Conservation (phyloP, 2,888 invertebrate genomes). For the Epirrhoe alternata region DNA sequence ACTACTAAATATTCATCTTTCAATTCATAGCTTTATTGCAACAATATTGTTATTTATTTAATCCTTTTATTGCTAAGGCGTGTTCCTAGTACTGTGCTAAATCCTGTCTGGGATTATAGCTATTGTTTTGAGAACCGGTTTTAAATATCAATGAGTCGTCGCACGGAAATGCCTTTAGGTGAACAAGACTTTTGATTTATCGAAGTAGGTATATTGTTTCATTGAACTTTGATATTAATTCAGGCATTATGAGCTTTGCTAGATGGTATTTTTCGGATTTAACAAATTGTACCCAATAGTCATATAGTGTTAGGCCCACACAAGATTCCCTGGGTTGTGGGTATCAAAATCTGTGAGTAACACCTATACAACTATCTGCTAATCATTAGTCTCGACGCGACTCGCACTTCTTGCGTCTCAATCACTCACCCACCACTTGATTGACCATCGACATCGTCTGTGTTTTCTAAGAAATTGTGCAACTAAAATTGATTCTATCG, state of each 20-base stretch:
- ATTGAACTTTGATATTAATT: neutral
- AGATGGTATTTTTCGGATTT: too few relatives aligned
- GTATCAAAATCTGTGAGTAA: too few relatives aligned
- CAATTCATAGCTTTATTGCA: neutral
- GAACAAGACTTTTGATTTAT: conserved; percentile 18
- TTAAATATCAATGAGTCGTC: conserved; percentile 19
- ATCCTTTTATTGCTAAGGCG: conserved; percentile 10
- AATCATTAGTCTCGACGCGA: too few relatives aligned
- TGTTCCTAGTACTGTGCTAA: conserved; percentile 17
- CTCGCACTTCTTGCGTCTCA: too few relatives aligned
- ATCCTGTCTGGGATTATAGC: conserved; percentile 18
- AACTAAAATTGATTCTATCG: too few relatives aligned
- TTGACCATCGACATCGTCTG: too few relatives aligned
- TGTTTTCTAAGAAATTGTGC: too few relatives aligned
- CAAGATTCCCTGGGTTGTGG: too few relatives aligned
- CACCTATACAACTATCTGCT: too few relatives aligned
- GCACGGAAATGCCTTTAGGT: conserved; percentile 23
- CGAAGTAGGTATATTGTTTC: neutral
- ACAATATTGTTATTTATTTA: neutral
- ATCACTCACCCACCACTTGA: too few relatives aligned
- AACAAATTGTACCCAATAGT: too few relatives aligned
- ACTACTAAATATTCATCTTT: neutral
- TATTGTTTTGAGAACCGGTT: conserved; percentile 24
- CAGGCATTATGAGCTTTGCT: neutral
- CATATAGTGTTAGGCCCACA: too few relatives aligned